Percentiles rank a stretch among this genome's conserved stretches.
Evolutionary conservation across 2,113 vertebrate species (phyloP).

Genomic region (Hippocampus zosterae): DNA sequence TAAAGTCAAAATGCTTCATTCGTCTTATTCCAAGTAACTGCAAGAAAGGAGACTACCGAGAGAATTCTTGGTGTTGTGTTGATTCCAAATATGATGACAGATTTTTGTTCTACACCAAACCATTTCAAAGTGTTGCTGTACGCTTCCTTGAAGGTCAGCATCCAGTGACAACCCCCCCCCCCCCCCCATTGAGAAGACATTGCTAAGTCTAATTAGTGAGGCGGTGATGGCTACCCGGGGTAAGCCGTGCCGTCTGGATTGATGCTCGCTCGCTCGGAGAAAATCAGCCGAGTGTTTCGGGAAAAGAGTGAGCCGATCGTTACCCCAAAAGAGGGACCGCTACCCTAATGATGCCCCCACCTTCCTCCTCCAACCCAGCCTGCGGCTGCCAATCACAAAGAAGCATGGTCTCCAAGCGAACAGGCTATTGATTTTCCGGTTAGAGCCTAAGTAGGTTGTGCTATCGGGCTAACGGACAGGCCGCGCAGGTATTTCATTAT

Average conservation of each 20-base stretch:
- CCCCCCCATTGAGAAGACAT: conserved; percentile 41
- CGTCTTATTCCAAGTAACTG: too few species aligned
- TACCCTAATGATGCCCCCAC: conserved; percentile 36
- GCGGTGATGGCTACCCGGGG: conserved; percentile 53
- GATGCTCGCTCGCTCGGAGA: conserved; percentile 80
- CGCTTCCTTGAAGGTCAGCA: conserved; percentile 38
- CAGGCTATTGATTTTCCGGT: conserved; percentile 99
- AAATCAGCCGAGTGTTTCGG: conserved; percentile 83
- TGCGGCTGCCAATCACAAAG: conserved; percentile 94
- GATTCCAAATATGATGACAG: not conserved
- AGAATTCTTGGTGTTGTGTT: not conserved
- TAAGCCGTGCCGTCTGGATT: conserved; percentile 74
- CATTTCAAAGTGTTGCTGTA: not conserved
- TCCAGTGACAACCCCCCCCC: conserved; percentile 30
- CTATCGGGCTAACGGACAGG: conserved; percentile 91
- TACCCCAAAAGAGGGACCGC: conserved; percentile 74
- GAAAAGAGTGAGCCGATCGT: conserved; percentile 73
- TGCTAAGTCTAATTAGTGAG: conserved; percentile 63
- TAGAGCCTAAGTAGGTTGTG: conserved; percentile 97
- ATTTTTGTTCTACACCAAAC: not conserved
- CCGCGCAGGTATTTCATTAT: conserved; percentile 98
- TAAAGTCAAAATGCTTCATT: too few species aligned
- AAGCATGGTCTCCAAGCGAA: conserved; percentile 82
- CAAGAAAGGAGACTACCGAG: not conserved
- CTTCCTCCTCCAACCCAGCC: conserved; percentile 72